These are phyloP conservation scores for Drosophila macrospina DNA, from an alignment of 2,888 invertebrate species.

Conservation along the genomic window DNA sequence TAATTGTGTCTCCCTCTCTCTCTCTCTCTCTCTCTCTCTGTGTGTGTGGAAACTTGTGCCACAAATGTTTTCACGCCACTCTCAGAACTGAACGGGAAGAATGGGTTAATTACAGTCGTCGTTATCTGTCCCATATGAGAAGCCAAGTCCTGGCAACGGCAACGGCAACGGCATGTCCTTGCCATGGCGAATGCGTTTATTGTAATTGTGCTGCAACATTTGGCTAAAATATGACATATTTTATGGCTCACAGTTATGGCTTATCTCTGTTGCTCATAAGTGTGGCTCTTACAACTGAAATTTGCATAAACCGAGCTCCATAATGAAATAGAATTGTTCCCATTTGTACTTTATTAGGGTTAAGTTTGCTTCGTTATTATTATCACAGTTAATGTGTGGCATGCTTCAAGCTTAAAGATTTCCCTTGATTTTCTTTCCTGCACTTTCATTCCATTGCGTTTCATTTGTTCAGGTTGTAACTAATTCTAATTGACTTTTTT, in stretches of 20 bases:
- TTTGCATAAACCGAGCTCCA: conserved; percentile 34
- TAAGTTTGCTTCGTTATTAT: conserved; percentile 54
- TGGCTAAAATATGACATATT: conserved; percentile 82
- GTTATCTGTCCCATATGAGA: conserved; percentile 62
- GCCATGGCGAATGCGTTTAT: conserved; percentile 76
- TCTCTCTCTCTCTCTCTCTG: too few species aligned
- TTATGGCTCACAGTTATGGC: conserved; percentile 72
- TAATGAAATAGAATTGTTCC: conserved; percentile 79
- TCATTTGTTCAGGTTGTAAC: conserved; percentile 39
- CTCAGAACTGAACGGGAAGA: conserved; percentile 10
- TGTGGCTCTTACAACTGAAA: conserved; percentile 30
- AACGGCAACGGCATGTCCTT: conserved; percentile 19
- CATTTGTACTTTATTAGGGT: conserved; percentile 79
- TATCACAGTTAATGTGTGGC: conserved; percentile 65
- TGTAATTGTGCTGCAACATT: conserved; percentile 67
- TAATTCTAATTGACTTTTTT: conserved; percentile 65
- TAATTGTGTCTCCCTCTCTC: conserved; percentile 7
- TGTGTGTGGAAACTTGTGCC: conserved; percentile 38
- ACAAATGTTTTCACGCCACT: conserved; percentile 66
- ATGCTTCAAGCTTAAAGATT: conserved; percentile 22
- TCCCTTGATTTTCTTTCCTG: conserved; percentile 7
- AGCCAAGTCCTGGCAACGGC: conserved; percentile 28
- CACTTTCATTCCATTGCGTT: conserved; percentile 7
- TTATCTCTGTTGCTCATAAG: conserved; percentile 58
- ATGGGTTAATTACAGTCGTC: conserved; percentile 63